phyloP scores from a whole-genome alignment of 2,113 vertebrate species.

The Phaetusa simplex region DNA sequence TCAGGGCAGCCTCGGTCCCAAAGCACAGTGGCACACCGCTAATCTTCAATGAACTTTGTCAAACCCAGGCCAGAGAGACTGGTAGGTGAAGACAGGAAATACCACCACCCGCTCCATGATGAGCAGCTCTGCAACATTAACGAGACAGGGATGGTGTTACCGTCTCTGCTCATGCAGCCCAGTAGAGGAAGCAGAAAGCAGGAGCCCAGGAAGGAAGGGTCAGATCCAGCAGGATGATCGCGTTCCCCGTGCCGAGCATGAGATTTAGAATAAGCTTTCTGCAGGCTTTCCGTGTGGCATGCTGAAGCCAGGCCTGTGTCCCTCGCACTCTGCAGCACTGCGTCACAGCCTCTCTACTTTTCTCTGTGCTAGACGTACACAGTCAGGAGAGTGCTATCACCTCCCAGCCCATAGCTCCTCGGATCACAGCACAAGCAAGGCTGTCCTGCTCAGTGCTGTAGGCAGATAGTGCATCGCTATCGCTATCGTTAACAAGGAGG shows the following conservation, averaged over 20 bases:
- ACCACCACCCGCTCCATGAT: rapidly evolving
- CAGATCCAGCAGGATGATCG: not conserved
- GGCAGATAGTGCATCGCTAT: rapidly evolving
- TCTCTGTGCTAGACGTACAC: no score
- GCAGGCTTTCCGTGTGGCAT: not conserved
- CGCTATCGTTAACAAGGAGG: not conserved
- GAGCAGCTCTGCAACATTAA: not conserved
- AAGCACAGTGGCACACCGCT: not conserved
- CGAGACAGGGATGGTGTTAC: not conserved
- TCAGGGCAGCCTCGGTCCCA: not conserved
- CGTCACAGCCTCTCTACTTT: not conserved
- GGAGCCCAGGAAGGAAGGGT: not conserved
- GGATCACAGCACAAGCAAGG: not conserved
- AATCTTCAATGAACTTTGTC: not conserved
- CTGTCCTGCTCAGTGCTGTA: not conserved
- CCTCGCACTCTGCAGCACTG: rapidly evolving
- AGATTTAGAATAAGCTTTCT: not conserved
- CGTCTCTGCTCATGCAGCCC: not conserved
- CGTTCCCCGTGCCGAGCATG: not conserved
- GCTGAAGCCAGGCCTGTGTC: not conserved
- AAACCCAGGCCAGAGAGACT: not conserved
- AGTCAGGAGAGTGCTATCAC: not conserved
- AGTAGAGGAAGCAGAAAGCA: not conserved
- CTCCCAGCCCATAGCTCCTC: not conserved
- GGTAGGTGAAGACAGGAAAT: not conserved